Evolutionary conservation across 2,888 invertebrate genomes (phyloP), one percentile per base, ranked within the genome.

Genomic region (Luffia ferchaultella): DNA sequence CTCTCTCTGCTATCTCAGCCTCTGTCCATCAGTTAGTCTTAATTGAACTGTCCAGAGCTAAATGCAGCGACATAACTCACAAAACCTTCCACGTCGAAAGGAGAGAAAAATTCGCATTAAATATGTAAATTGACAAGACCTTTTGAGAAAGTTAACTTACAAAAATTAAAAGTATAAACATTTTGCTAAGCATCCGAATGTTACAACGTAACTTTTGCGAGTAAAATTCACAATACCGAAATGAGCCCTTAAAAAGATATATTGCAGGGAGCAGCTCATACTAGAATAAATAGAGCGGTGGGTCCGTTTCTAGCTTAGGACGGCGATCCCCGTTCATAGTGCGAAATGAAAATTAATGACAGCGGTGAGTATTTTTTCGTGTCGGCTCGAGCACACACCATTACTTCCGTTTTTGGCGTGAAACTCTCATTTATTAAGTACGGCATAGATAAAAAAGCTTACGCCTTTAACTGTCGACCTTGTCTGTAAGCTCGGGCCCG

Each of bases 311-410:
- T 20, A 20, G 49, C 42, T 20, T 70, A 74, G 76, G 77, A 73
- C 75, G 71, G 68, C 76, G 71, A 71, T 76, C 73, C 68, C 62
- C 64, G 70, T 71, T 68, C 76, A 75, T 75, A 71, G 65, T 68
- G 63, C 62, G 70, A 76, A 82, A 83, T 83, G 80, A 82, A 79
- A 80, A 83, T 82, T 79, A 83, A 83, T 83, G 78, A 68, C 67
- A 58, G 70, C 60, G 67, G 67, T 64, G 70, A 83, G 82, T 83
- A 83, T 83, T 79, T 83, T 83, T 82, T 79, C 82, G 73, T 82
- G 82, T 82, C 64, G 76, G 73, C 79, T 74, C 73, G 76, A 82
- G 82, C 77, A 79, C 70, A 77, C 72, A 76, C 77, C 76, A 80
- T 83, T 82, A 71, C 67, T 80, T 76, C 72, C 70, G 72, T 67